A percentile compares a stretch with the other conserved stretches of the same genome.
These are phyloP conservation scores for Cranoglanis bouderius DNA, from an alignment of 2,113 vertebrate genomes.

Conservation along the genomic window DNA sequence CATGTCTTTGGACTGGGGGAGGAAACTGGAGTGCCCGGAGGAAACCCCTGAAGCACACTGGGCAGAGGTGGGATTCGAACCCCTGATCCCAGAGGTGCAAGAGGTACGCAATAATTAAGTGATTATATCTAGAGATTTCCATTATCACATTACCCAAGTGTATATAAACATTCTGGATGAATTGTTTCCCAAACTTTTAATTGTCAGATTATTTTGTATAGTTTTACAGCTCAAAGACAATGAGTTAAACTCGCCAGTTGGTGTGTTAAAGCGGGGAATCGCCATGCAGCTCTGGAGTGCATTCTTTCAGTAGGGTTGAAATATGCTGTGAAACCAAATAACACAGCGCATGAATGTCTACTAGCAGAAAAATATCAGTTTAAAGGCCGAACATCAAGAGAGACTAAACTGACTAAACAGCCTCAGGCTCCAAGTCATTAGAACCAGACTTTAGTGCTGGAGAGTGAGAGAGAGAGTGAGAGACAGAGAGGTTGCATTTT, in stretches of 20 bases:
- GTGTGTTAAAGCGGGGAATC: background rate
- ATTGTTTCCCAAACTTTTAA: background rate
- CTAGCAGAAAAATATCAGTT: conserved; percentile 24
- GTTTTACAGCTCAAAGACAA: background rate
- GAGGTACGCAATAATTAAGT: background rate
- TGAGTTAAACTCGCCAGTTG: background rate
- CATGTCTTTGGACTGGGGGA: too few species aligned
- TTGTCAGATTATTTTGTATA: background rate
- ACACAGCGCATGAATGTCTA: background rate
- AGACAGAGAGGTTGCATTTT: conserved; percentile 47
- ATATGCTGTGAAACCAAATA: conserved; percentile 4
- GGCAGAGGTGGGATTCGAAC: too few species aligned
- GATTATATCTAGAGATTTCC: background rate
- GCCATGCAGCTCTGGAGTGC: background rate
- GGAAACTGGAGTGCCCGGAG: too few species aligned
- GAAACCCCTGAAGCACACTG: too few species aligned
- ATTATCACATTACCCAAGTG: background rate
- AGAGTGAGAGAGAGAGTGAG: background rate
- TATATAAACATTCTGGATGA: background rate
- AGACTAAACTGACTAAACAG: conserved; percentile 37
- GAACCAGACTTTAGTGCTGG: conserved; percentile 11
- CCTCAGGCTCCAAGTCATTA: conserved; percentile 44
- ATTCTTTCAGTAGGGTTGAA: background rate
- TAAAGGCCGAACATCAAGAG: conserved; percentile 18
- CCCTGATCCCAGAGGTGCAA: too few species aligned